Evolutionary conservation across 2,888 invertebrate species (phyloP), one percentile per base, ranked within the genome.

Genomic region (Zaprionus obscuricornis): DNA sequence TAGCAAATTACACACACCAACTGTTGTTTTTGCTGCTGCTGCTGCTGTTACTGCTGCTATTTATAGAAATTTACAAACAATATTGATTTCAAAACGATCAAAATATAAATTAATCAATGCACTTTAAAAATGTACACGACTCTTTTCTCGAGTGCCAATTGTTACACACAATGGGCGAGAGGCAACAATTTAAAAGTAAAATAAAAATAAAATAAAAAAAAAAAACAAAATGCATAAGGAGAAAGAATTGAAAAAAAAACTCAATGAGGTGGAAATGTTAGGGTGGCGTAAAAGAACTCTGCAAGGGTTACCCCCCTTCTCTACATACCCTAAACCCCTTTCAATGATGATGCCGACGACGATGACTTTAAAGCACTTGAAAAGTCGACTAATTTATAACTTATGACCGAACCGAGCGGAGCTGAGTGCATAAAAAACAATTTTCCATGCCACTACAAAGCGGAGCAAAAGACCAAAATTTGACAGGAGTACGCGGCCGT

Each of bases 361-460:
- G 26, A 33, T 18, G 59, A 82, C 52, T 77, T 78, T 77, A 75
- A 77, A 77, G 64, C 69, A 76, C 82, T 74, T 70, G 66, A 81
- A 73, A 74, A 72, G 75, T 84, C 76, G 69, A 85, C 82, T 87
- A 87, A 87, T 87, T 87, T 87, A 87, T 87, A 85, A 85, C 87
- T 84, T 82, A 87, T 86, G 87, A 85, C 65, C 67, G 58, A 47
- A 46, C 37, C 37, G 36, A 11, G 57, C 65, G 66, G 62, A 72
- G 78, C 71, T 22, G 40, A 39, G 51, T 50, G 29, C 79, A 86
- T 86, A 82, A 88, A 88, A 88, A 87, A 86, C 88, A 88, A 89
- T 89, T 89, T 88, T 85, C 81, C 83, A 89, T 85, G 88, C 88
- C 88, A 89, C 88, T 89, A 89, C 88, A 89, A 89, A 87, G 85